Conservation (phyloP, 2,888 invertebrate genomes). For the Cantharis nigra region DNA sequence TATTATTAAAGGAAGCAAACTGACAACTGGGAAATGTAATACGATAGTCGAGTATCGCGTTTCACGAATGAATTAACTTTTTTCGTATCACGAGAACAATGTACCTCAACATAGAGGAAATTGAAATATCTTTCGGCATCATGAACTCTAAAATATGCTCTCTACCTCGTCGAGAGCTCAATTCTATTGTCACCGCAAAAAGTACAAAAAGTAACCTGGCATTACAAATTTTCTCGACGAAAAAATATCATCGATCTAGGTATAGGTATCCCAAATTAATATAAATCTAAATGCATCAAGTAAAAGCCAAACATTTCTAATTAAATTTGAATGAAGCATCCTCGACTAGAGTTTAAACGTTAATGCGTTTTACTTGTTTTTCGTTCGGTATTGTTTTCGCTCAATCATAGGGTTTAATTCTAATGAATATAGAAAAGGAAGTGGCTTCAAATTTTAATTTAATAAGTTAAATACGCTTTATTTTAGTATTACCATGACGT, state of each 20-base stretch:
- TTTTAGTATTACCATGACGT: background rate
- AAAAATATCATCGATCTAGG: background rate
- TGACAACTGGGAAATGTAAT: conserved; percentile 43
- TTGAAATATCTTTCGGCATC: conserved; percentile 39
- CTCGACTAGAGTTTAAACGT: conserved; percentile 23
- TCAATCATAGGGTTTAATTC: conserved; percentile 38
- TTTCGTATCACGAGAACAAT: conserved; percentile 31
- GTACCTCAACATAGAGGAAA: conserved; percentile 35
- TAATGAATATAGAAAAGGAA: conserved; percentile 35
- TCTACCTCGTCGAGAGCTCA: conserved; percentile 6
- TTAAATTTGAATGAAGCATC: conserved; percentile 23
- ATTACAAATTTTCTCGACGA: background rate
- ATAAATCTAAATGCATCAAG: conserved; percentile 1
- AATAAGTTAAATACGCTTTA: background rate
- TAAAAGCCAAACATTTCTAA: conserved; percentile 10
- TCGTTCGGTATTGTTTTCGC: conserved; percentile 32
- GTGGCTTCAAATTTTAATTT: conserved; percentile 17
- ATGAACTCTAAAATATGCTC: conserved; percentile 32
- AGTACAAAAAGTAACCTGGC: background rate
- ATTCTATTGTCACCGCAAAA: background rate
- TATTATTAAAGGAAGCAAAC: conserved; percentile 43
- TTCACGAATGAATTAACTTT: conserved; percentile 46
- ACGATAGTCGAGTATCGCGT: conserved; percentile 41
- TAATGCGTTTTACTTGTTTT: conserved; percentile 39
- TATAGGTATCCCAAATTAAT: background rate